Conservation (phyloP, 1,140 invertebrate species). For the Idris sp. region DNA sequence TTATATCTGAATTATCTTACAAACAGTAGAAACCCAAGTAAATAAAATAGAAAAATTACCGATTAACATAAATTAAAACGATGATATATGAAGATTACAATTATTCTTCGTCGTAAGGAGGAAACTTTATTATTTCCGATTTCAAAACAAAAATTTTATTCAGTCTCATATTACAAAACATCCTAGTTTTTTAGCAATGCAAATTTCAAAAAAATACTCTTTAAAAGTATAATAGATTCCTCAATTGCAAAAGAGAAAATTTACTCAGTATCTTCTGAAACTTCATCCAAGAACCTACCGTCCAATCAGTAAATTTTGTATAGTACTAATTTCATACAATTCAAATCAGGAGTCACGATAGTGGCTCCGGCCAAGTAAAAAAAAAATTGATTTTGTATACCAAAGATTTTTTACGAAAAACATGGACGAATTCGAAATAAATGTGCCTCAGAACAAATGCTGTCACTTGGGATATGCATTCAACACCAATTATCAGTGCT, state of each 20-base stretch:
- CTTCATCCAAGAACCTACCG: constrained; percentile 8
- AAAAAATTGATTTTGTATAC: not conserved
- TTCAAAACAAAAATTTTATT: constrained; percentile 20
- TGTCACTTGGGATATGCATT: constrained; percentile 58
- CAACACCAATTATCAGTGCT: constrained; percentile 49
- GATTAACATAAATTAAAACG: too few relatives aligned
- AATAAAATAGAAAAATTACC: too few relatives aligned
- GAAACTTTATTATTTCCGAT: constrained; percentile 41
- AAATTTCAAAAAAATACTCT: constrained; percentile 31
- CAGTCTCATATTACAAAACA: constrained; percentile 26
- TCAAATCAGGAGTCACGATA: too few relatives aligned
- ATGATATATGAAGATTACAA: constrained; percentile 38
- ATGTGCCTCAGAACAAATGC: constrained; percentile 55
- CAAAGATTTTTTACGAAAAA: not conserved
- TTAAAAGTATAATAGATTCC: constrained; percentile 18
- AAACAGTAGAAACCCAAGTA: too few relatives aligned
- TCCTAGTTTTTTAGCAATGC: constrained; percentile 47
- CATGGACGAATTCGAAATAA: constrained; percentile 31
- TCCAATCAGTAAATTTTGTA: constrained; percentile 8
- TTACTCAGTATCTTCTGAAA: constrained; percentile 22
- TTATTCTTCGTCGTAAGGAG: constrained; percentile 7
- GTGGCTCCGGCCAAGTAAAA: too few relatives aligned
- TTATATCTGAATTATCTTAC: too few relatives aligned
- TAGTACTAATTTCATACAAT: not conserved
- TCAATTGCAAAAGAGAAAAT: constrained; percentile 33